These are phyloP conservation scores for Callipepla squamata DNA, from an alignment of 2,113 vertebrate species.

Conservation along the genomic window DNA sequence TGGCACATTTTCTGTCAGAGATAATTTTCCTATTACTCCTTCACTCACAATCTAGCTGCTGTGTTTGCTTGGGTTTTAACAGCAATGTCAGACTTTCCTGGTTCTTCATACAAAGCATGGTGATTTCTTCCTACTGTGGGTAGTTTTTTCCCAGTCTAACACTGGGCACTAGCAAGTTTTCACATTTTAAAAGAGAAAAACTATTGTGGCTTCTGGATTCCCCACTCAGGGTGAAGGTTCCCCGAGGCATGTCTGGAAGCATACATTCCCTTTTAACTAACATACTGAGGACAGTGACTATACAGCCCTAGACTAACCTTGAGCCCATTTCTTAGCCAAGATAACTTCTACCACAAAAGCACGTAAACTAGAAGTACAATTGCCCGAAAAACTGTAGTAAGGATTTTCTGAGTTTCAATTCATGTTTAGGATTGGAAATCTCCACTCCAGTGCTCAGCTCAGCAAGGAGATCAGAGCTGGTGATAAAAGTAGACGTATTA, in stretches of 20 bases:
- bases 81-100: not conserved
- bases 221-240: not conserved
- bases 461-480: not conserved
- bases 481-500: not conserved
- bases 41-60: not conserved
- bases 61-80: not conserved
- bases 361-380: not conserved
- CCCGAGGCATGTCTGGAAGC: not conserved
- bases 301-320: not conserved
- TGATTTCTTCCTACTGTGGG: not conserved
- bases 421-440: not conserved
- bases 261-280: not conserved
- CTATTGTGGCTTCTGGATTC: not conserved
- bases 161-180: not conserved
- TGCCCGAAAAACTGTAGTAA: not conserved
- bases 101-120: accelerated
- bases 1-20: not conserved
- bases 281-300: not conserved
- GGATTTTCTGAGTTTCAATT: not conserved
- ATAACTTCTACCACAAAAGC: not conserved
- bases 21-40: not conserved
- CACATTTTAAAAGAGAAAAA: not conserved
- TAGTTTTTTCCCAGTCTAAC: not conserved
- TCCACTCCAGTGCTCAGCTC: not conserved
- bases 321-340: not conserved